phyloP scores from a whole-genome alignment of 1,140 invertebrate genomes.

The Microplitis mediator region DNA sequence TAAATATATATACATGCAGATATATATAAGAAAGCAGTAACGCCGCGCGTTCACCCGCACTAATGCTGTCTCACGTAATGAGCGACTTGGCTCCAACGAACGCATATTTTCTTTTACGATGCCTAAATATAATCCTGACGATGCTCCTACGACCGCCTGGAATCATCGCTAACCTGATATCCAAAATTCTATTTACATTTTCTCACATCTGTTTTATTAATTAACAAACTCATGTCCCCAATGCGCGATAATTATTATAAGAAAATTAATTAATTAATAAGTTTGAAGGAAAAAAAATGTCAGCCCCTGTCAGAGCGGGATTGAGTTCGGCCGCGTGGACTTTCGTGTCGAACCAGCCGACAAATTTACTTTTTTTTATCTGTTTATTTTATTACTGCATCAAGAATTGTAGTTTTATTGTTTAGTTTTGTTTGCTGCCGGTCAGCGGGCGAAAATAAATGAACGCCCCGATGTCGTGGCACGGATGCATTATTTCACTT shows the following conservation, averaged over 20 bases:
- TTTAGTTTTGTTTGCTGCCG: conserved; percentile 20
- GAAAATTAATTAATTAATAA: background rate
- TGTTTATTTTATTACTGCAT: background rate
- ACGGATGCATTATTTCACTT: conserved; percentile 24
- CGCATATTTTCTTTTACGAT: conserved; percentile 62
- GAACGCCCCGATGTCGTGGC: conserved; percentile 30
- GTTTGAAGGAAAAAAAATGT: background rate
- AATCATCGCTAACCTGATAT: conserved; percentile 27
- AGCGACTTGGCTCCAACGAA: conserved; percentile 60
- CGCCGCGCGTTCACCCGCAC: conserved; percentile 32
- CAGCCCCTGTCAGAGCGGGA: conserved; percentile 15
- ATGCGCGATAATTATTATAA: background rate
- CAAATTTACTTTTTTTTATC: conserved; percentile 20
- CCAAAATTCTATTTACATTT: background rate
- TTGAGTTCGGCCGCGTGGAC: conserved; percentile 21
- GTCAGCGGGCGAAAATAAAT: conserved; percentile 28
- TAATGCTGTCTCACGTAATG: conserved; percentile 61
- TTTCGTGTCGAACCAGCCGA: conserved; percentile 24
- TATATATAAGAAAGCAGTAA: too few species aligned
- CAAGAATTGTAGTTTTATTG: background rate
- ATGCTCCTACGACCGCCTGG: conserved; percentile 44
- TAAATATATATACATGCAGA: too few species aligned
- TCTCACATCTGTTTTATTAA: background rate
- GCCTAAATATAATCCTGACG: conserved; percentile 63
- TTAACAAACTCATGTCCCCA: too few species aligned